Conservation (phyloP, 2,113 vertebrate genomes). For the Sardina pilchardus region DNA sequence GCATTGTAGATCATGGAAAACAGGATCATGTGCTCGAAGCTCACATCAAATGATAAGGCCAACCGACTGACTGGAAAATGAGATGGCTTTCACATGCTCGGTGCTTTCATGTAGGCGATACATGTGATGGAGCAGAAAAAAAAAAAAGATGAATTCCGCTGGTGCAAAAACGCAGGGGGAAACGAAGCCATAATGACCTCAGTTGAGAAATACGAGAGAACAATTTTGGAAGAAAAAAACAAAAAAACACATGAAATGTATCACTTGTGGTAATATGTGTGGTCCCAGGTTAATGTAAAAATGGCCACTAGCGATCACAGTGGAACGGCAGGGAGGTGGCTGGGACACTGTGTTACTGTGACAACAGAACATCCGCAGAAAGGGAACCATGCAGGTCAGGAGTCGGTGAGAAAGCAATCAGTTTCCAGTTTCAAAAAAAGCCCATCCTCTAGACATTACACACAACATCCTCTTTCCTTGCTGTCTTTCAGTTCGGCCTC, state of each 20-base stretch:
- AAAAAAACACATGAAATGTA: neutral
- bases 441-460: neutral
- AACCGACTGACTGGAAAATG: neutral
- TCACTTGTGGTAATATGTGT: neutral
- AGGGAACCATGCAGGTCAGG: neutral
- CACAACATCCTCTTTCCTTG: neutral
- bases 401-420: neutral
- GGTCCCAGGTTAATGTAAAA: neutral
- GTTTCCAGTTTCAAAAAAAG: neutral
- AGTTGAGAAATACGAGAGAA: neutral
- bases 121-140: neutral
- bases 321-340: neutral
- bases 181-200: neutral
- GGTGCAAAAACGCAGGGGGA: neutral
- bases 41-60: neutral
- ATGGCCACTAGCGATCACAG: neutral
- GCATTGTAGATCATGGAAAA: neutral
- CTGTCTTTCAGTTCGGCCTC: neutral
- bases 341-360: neutral
- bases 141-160: neutral
- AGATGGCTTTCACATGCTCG: neutral
- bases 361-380: neutral
- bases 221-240: neutral
- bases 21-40: neutral
- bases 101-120: neutral